Evolutionary conservation across 37 sponge, comb jelly and placozoan species (phyloP), one percentile per base, ranked within the genome.

Genomic region (Eunapius fragilis): DNA sequence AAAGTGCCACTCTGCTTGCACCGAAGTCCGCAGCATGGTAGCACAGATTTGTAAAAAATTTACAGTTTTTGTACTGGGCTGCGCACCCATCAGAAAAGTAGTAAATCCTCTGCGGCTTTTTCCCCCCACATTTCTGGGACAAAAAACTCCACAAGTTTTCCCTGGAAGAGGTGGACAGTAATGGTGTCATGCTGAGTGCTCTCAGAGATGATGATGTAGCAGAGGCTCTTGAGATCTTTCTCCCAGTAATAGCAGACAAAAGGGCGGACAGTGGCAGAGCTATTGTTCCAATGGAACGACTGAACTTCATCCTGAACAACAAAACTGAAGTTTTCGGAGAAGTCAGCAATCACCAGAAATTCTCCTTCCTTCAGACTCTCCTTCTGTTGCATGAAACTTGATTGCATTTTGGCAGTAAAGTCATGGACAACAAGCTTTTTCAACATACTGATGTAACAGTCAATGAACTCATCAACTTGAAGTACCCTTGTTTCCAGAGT

Each of bases 231-330:
- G 31, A 81, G 38, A 76, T 69, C 82, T n/a, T 17, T 12, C 24
- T 85, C 25, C 22, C 24, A 2, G 69, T 87, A 87, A 71, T 80
- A 85, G 33, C 58, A 49, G 7, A 85, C 85, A 37, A 84, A 83
- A 35, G 84, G 89, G 68, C 82, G 89, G 49, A 88, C 68, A 12
- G 89, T 88, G 33, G 85, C 90, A 79, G 84, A 85, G n/a, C n/a
- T 30, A 25, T 89, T 89, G 71, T 89, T 89, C 89, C 89, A 89
- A 72, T 89, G 89, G 69, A 89, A 89, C 27, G 73, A 80, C 71
- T 89, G 90, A 14, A 50, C 77, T 84, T 71, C 85, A 83, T 89
- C 84, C 48, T 89, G 89, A 23, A 89, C 58, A 27, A 89, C 33
- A 82, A 89, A 89, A 31, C 80, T 33, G 41, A 84, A 89, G 69